Evolutionary conservation across 2,113 vertebrate genomes (phyloP), one percentile per base, ranked within the genome.

Genomic region (Pyxicephalus adspersus): DNA sequence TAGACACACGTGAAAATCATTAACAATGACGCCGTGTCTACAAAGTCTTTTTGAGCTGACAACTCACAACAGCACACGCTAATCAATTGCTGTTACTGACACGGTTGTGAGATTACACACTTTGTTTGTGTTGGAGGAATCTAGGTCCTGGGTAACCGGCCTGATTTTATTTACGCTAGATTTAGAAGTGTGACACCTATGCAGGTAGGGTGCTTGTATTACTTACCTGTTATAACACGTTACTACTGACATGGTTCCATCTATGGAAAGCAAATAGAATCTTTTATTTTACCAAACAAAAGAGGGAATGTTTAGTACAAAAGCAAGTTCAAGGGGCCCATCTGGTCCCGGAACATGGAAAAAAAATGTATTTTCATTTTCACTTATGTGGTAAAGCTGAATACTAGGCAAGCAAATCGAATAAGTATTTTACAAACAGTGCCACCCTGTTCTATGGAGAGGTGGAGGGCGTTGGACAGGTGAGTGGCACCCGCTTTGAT

Each of bases 201-300:
- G 76, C 51, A n/a, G 64, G 64, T 78, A 68, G 64, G 22, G 29
- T 34, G n/a, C 22, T 58, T 26, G 57, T 25, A 45, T 19, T 17
- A 28, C n/a, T 67, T 45, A 13, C 76, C 50, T 78, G 76, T 68
- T 55, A 38, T 38, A 58, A 78, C 76, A 65, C 55, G 76, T 77
- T 5, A 25, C 38, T 9, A 7, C 16, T 19, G 23, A 20, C 23
- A 67, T 15, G n/a, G 51, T 25, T 55, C 51, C 64, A 34, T 29
- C 26, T 18, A 16, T 6, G 20, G n/a, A 58, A 66, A 77, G 64
- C 51, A 78, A 55, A 78, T 67, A 55, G 2, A 25, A 55, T 55
- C 25, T 16, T 29, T 72, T 31, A 18, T 55, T 28, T 20, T 55
- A 9, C 54, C n/a, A 34, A 73, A 58, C 70, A 57, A 57, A 54